A percentile compares a stretch with the other conserved stretches of the same genome.
Conservation (phyloP, 2,888 invertebrate species). For the Epinotia brunnichana region DNA sequence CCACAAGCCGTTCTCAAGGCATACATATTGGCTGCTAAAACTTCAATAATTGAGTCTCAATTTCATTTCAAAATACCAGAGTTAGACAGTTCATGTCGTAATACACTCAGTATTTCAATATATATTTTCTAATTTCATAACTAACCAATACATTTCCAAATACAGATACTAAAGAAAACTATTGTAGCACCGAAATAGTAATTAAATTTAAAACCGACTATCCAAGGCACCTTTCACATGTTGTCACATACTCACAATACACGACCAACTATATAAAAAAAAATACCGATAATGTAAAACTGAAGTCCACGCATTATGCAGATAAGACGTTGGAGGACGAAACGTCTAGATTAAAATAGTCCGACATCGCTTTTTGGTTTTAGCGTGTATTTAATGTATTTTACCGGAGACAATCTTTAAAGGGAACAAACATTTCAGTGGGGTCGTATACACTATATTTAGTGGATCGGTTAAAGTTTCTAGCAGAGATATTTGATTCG, state of each 20-base stretch:
- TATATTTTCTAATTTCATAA: constrained; percentile 1
- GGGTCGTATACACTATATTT: neutral
- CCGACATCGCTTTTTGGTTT: neutral
- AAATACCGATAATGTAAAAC: constrained; percentile 10
- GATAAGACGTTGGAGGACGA: neutral
- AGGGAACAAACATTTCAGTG: neutral
- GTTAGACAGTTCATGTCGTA: neutral
- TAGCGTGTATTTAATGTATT: neutral
- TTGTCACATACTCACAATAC: constrained; percentile 8
- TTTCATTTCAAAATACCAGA: neutral
- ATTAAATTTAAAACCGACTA: constrained; percentile 46
- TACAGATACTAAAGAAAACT: constrained; percentile 23
- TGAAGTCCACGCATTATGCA: neutral
- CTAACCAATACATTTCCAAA: constrained; percentile 10
- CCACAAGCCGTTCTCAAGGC: constrained; percentile 57
- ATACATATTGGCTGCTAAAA: constrained; percentile 70
- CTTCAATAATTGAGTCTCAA: neutral
- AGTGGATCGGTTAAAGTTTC: neutral
- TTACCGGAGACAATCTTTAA: neutral
- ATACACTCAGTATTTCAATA: neutral
- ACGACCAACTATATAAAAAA: constrained; percentile 5
- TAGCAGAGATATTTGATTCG: neutral
- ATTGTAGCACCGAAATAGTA: constrained; percentile 52
- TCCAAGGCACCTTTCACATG: constrained; percentile 46
- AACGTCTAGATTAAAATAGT: neutral